phyloP scores from a whole-genome alignment of 2,888 invertebrate genomes.

The Empis stercorea region DNA sequence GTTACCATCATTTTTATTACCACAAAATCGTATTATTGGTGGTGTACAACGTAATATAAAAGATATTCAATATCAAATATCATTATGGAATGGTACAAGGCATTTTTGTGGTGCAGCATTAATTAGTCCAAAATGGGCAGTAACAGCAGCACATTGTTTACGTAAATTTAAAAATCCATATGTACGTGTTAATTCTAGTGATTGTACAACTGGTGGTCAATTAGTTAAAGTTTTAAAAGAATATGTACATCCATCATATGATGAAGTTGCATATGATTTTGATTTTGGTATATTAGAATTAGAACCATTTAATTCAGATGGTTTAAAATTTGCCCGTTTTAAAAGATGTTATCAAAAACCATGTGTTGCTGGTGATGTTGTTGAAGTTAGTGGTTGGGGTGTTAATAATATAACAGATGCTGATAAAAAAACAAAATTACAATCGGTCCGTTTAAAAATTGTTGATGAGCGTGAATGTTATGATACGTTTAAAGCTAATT shows the following conservation, averaged over 20 bases:
- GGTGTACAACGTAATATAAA: slow-evolving; percentile 33
- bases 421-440: slow-evolving; percentile 14
- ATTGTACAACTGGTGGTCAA: slow-evolving; percentile 28
- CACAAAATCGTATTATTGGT: slow-evolving; percentile 31
- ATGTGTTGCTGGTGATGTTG: slow-evolving; percentile 11
- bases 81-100: slow-evolving; percentile 26
- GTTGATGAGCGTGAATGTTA: slow-evolving; percentile 21
- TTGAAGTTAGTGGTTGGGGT: slow-evolving; percentile 33
- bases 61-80: slow-evolving; percentile 37
- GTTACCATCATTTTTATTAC: no score
- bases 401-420: slow-evolving; percentile 20
- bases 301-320: slow-evolving; percentile 1
- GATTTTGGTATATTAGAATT: slow-evolving; percentile 36
- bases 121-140: slow-evolving; percentile 22
- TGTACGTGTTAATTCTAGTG: slow-evolving; percentile 32
- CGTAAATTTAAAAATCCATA: slow-evolving; percentile 13
- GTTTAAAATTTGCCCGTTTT: slow-evolving; percentile 19
- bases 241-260: slow-evolving; percentile 27
- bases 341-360: slow-evolving; percentile 18
- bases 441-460: slow-evolving; percentile 24
- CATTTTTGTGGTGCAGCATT: slow-evolving; percentile 39
- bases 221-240: slow-evolving; percentile 22
- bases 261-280: slow-evolving; percentile 25
- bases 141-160: slow-evolving; percentile 38
- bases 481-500: slow-evolving; percentile 15